Evolutionary conservation across 2,888 invertebrate genomes (phyloP).

Genomic region (Agrenia bidenticulata): DNA sequence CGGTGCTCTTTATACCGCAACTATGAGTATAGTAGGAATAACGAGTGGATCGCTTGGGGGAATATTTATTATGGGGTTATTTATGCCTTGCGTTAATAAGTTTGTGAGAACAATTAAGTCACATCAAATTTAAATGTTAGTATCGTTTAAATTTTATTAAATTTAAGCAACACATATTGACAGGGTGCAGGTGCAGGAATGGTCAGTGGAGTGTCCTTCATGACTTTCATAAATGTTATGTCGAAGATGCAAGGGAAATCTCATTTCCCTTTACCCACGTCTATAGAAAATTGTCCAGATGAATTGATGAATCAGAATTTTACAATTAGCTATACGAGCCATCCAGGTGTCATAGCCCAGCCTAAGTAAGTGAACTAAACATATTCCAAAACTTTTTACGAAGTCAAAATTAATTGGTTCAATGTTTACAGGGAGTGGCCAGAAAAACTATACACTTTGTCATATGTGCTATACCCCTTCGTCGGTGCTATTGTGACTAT

Average conservation of each 20-base stretch:
- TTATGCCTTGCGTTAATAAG: slow-evolving; percentile 46
- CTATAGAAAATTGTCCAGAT: slow-evolving; percentile 26
- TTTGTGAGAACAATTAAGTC: slow-evolving; percentile 25
- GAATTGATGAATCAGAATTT: neutral
- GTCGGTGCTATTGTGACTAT: slow-evolving; percentile 25
- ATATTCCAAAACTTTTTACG: too few species aligned
- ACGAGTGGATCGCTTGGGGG: slow-evolving; percentile 36
- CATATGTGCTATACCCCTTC: slow-evolving; percentile 32
- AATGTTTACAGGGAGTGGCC: neutral
- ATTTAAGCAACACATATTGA: too few species aligned
- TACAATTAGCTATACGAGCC: too few species aligned
- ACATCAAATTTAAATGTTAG: slow-evolving; percentile 8
- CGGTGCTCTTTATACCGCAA: slow-evolving; percentile 18
- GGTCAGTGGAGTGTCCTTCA: slow-evolving; percentile 13
- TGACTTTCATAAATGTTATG: slow-evolving; percentile 14
- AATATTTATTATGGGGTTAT: slow-evolving; percentile 41
- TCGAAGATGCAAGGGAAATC: neutral
- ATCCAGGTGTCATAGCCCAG: too few species aligned
- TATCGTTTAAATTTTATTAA: neutral
- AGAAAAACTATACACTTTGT: slow-evolving; percentile 14
- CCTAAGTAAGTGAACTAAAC: too few species aligned
- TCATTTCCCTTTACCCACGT: slow-evolving; percentile 12
- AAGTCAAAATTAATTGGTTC: neutral
- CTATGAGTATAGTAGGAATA: slow-evolving; percentile 21
- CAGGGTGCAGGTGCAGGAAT: slow-evolving; percentile 40